A percentile compares a stretch with the other conserved stretches of the same genome.
Evolutionary conservation across 2,113 vertebrate genomes (phyloP).

Genomic region (Gadus chalcogrammus): DNA sequence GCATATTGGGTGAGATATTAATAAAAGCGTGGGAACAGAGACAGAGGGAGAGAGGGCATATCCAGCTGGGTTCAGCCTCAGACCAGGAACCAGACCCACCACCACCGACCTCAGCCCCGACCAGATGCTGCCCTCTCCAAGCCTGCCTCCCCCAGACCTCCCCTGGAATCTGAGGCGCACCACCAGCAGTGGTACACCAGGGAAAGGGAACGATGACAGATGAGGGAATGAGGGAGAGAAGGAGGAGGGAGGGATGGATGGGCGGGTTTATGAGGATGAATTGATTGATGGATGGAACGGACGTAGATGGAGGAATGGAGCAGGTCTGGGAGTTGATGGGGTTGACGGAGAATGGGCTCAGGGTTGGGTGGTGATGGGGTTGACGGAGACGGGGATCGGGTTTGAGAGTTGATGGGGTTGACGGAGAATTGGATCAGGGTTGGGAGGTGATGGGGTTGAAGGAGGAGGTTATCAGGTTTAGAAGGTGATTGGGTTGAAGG

Average conservation of each 20-base stretch:
- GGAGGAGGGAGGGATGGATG: background rate
- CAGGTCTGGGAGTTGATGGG: background rate
- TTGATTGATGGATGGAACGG: background rate
- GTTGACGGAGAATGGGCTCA: background rate
- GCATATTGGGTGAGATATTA: too few relatives aligned
- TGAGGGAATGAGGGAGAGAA: background rate
- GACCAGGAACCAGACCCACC: slow-evolving; percentile 40
- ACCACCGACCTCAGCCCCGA: slow-evolving; percentile 41
- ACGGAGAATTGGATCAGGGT: too few relatives aligned
- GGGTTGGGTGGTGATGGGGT: too few relatives aligned
- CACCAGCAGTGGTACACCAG: slow-evolving; percentile 23
- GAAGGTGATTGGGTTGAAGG: too few relatives aligned
- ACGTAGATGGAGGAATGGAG: background rate
- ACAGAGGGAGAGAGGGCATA: background rate
- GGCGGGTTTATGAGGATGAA: background rate
- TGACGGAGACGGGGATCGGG: too few relatives aligned
- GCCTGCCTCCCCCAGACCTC: slow-evolving; percentile 22
- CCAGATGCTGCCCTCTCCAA: slow-evolving; percentile 57
- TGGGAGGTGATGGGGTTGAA: too few relatives aligned
- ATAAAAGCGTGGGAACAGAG: background rate
- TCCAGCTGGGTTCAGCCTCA: slow-evolving; percentile 2
- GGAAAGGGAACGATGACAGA: too few relatives aligned
- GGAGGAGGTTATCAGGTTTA: too few relatives aligned
- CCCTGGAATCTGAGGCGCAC: slow-evolving; percentile 59
- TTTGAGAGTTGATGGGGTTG: too few relatives aligned